Percentiles rank a stretch among this genome's conserved stretches.
Evolutionary conservation across 2,797 vertebrate genomes (phyloP).

Genomic region (Phoxinus dragarum): DNA sequence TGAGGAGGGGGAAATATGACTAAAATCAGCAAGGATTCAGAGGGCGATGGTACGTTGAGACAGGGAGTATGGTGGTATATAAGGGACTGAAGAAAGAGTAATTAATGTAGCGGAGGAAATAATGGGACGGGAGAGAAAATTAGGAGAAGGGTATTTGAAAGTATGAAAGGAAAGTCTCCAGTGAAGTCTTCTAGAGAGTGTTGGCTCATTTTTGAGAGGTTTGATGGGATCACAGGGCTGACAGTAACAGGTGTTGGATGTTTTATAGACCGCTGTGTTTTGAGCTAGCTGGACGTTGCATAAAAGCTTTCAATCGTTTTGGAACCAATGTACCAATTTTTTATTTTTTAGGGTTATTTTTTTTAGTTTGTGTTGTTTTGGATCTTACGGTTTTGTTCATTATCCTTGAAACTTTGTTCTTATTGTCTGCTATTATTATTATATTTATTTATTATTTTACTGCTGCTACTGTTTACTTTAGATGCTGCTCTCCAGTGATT

Average conservation of each 20-base stretch:
- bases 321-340: constrained; percentile 65
- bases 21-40: constrained; percentile 13
- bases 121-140: constrained; percentile 16
- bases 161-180: constrained; percentile 39
- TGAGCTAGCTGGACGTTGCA: constrained; percentile 61
- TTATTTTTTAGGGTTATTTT: constrained; percentile 36
- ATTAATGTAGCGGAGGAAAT: background rate
- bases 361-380: constrained; percentile 65
- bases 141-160: constrained; percentile 25
- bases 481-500: constrained; percentile 77
- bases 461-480: constrained; percentile 80
- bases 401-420: constrained; percentile 59
- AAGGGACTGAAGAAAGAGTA: constrained; percentile 50
- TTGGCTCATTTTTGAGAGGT: constrained; percentile 26
- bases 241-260: background rate
- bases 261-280: constrained; percentile 28
- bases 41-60: constrained; percentile 42
- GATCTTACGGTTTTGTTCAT: constrained; percentile 49
- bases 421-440: constrained; percentile 64
- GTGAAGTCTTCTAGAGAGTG: constrained; percentile 25
- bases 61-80: constrained; percentile 56
- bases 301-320: constrained; percentile 74
- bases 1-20: background rate
- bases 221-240: constrained; percentile 39
- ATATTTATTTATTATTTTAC: constrained; percentile 79